phyloP scores from a whole-genome alignment of 2,888 invertebrate genomes.

The Ectropis crepuscularia region DNA sequence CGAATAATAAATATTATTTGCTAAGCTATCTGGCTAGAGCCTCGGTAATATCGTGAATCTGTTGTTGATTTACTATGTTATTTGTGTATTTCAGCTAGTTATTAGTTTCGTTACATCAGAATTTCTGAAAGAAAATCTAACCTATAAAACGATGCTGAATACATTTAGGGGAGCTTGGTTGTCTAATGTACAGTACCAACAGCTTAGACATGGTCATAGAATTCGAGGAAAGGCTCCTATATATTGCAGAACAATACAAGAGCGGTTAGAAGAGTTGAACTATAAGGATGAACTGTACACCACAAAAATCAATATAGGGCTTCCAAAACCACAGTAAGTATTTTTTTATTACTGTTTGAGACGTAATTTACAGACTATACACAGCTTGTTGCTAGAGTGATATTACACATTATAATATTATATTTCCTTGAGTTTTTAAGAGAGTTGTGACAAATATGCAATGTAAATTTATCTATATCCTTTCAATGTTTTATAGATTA shows the following conservation, averaged over 20 bases:
- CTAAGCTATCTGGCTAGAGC: too few relatives aligned
- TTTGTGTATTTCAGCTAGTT: neutral
- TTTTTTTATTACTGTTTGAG: neutral
- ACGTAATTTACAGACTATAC: too few relatives aligned
- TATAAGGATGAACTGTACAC: conserved; percentile 75
- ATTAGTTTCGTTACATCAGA: neutral
- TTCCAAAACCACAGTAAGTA: conserved; percentile 68
- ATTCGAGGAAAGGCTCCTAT: conserved; percentile 90
- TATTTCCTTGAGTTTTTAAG: neutral
- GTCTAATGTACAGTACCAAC: conserved; percentile 65
- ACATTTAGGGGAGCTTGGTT: conserved; percentile 55
- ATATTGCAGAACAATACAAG: conserved; percentile 87
- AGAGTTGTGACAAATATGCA: conserved; percentile 10
- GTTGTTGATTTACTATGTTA: neutral
- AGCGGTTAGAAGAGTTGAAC: conserved; percentile 87
- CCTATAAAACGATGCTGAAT: conserved; percentile 56
- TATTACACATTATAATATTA: too few relatives aligned
- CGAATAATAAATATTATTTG: too few relatives aligned
- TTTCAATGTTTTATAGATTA: conserved; percentile 53
- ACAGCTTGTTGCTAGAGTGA: too few relatives aligned
- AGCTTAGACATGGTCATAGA: conserved; percentile 82
- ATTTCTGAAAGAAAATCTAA: conserved; percentile 3
- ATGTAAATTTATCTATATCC: neutral
- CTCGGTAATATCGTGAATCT: neutral
- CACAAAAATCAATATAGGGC: conserved; percentile 72